Percentiles rank a stretch among this genome's conserved stretches.
These are phyloP conservation scores for Leptinotarsa juncta DNA, from an alignment of 2,888 invertebrate genomes.

Conservation along the genomic window DNA sequence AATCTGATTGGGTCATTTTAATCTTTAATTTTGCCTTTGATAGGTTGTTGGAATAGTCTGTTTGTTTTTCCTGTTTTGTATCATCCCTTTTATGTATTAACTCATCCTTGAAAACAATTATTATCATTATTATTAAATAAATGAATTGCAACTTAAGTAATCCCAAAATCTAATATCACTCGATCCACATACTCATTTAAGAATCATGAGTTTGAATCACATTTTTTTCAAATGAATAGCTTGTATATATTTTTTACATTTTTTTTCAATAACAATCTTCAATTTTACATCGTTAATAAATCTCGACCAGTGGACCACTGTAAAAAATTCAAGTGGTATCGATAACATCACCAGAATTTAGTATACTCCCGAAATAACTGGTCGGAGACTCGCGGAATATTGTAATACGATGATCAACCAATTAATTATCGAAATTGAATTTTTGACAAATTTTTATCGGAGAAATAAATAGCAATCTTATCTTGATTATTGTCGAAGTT, in stretches of 20 bases:
- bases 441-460: constrained; percentile 52
- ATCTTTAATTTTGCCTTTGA: too few relatives aligned
- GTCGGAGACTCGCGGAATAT: background rate
- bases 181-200: too few relatives aligned
- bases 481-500: constrained; percentile 43
- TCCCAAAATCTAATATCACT: too few relatives aligned
- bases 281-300: background rate
- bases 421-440: constrained; percentile 49
- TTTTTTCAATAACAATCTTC: background rate
- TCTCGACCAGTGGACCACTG: background rate
- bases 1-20: too few relatives aligned
- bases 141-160: too few relatives aligned
- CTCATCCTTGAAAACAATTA: too few relatives aligned
- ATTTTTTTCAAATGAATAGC: too few relatives aligned
- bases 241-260: background rate
- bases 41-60: too few relatives aligned
- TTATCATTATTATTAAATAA: too few relatives aligned
- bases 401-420: constrained; percentile 30
- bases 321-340: background rate
- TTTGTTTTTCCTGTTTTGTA: too few relatives aligned
- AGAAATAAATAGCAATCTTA: constrained; percentile 44
- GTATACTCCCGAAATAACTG: constrained; percentile 5
- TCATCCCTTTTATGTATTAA: too few relatives aligned
- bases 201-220: too few relatives aligned
- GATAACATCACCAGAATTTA: constrained; percentile 15